These are phyloP conservation scores for Circaetus cinerascens DNA, from an alignment of 2,113 vertebrate genomes.

Conservation along the genomic window DNA sequence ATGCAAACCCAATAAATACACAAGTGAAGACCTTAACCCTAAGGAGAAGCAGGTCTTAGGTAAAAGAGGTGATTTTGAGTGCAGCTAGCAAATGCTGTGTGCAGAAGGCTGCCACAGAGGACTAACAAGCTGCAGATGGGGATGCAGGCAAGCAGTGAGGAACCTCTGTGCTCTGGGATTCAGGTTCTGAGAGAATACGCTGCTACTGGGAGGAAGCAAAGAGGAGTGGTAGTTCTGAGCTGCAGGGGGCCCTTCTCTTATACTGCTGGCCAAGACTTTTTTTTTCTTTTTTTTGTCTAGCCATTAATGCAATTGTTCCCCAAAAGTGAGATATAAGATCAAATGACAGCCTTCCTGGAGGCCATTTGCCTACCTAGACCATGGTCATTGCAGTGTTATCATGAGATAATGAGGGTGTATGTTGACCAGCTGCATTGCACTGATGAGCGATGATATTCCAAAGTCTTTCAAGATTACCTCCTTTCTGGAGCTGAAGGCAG, in stretches of 20 bases:
- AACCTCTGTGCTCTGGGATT: background rate
- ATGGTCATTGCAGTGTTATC: background rate
- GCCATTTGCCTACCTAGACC: background rate
- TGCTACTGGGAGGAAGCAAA: background rate
- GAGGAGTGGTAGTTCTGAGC: background rate
- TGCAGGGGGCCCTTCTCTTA: background rate
- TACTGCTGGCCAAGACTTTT: background rate
- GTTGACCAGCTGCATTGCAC: background rate
- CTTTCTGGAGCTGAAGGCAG: background rate
- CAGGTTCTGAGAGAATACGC: background rate
- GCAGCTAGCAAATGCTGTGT: background rate
- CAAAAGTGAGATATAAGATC: background rate
- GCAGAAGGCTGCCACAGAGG: background rate
- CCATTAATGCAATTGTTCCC: background rate
- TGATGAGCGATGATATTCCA: background rate
- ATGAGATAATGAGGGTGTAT: background rate
- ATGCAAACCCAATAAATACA: too few relatives aligned
- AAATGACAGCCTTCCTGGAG: background rate
- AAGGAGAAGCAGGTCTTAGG: background rate
- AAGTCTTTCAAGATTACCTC: background rate
- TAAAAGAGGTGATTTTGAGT: background rate
- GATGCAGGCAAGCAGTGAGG: background rate
- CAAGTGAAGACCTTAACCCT: background rate
- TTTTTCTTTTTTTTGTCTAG: background rate
- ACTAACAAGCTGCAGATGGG: background rate